These are phyloP conservation scores for Actinostola sp. DNA, from an alignment of 92 coral and sea anemone genomes.

Conservation along the genomic window DNA sequence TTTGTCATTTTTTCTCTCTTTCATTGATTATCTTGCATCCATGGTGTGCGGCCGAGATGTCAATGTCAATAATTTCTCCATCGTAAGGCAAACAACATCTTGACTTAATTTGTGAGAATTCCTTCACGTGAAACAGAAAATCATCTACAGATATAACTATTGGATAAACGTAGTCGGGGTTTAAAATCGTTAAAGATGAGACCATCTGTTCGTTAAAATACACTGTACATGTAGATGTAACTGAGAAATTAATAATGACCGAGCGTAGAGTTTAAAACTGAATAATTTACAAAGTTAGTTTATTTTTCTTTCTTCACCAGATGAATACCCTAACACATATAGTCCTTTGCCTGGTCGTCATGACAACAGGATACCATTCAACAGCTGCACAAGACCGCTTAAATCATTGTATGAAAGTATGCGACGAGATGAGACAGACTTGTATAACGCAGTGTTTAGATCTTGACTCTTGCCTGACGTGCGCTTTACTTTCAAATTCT, in stretches of 20 bases:
- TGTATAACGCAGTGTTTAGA: constrained; percentile 9
- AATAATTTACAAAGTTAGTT: neutral
- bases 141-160: no score
- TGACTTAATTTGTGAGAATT: no score
- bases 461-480: constrained; percentile 28
- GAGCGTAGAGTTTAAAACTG: neutral
- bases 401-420: constrained; percentile 13
- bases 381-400: constrained; percentile 8
- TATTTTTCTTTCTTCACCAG: neutral
- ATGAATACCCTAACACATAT: constrained; percentile 17
- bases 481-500: neutral
- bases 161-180: no score
- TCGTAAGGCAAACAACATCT: no score
- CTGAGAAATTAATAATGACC: neutral
- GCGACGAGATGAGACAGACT: neutral
- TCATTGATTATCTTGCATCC: no score
- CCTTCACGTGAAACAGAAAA: no score
- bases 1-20: no score
- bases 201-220: no score
- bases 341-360: constrained; percentile 27
- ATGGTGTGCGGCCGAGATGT: no score
- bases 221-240: no score
- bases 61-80: no score
- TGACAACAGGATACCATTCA: constrained; percentile 24
- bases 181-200: no score